A percentile compares a stretch with the other conserved stretches of the same genome.
phyloP scores from a whole-genome alignment of 2,888 invertebrate species.

The Escarpia spicata region DNA sequence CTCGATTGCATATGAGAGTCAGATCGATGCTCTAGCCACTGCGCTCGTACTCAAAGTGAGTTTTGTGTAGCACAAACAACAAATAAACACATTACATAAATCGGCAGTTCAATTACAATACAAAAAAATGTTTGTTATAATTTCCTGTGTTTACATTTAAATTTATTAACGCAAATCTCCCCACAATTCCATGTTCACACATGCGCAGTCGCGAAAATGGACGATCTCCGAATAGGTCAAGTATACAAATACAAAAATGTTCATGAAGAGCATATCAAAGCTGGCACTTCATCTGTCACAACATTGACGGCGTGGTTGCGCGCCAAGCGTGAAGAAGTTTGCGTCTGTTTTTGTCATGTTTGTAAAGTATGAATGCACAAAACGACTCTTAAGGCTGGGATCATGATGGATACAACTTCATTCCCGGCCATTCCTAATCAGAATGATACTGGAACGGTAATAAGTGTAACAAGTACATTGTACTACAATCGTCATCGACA shows the following conservation, averaged over 20 bases:
- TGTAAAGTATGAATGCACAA: neutral
- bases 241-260: neutral
- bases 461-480: neutral
- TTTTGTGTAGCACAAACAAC: no score
- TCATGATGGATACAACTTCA: constrained; percentile 5
- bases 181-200: no score
- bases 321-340: neutral
- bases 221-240: no score
- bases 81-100: no score
- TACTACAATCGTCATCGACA: neutral
- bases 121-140: no score
- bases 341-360: neutral
- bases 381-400: neutral
- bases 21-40: no score
- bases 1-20: no score
- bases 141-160: no score
- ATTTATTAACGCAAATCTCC: no score
- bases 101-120: no score
- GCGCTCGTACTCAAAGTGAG: no score
- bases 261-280: neutral
- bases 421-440: constrained; percentile 3
- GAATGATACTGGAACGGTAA: constrained; percentile 6
- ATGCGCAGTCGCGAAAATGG: no score
- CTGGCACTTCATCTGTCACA: neutral
- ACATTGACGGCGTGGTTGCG: neutral